Evolutionary conservation across 2,113 vertebrate species (phyloP).

Genomic region (Bambusicola thoracicus): DNA sequence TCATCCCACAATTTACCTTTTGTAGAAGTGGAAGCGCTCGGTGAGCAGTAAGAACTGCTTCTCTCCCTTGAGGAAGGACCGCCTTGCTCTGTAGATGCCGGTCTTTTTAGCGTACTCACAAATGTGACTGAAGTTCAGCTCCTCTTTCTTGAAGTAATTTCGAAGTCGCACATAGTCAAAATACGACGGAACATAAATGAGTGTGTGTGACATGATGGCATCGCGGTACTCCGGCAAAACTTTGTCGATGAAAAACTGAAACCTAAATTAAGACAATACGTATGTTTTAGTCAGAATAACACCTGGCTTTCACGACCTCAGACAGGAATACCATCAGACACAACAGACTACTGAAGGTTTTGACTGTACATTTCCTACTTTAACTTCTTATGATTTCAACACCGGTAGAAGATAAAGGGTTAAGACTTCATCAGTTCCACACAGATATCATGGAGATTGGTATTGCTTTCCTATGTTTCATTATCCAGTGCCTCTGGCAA

Average conservation of each 20-base stretch:
- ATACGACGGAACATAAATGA: constrained; percentile 93
- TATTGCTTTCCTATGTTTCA: neutral
- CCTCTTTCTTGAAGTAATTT: constrained; percentile 93
- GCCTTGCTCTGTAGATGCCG: constrained; percentile 85
- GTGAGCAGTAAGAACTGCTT: constrained; percentile 93
- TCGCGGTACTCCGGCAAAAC: constrained; percentile 94
- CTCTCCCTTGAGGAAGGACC: constrained; percentile 89
- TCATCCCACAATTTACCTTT: constrained; percentile 79
- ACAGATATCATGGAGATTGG: neutral
- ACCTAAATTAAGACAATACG: constrained; percentile 75
- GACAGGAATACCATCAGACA: neutral
- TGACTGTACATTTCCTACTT: neutral
- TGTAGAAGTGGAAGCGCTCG: constrained; percentile 98
- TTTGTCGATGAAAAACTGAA: constrained; percentile 90
- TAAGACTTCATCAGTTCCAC: neutral
- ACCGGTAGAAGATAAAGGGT: neutral
- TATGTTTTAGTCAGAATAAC: neutral
- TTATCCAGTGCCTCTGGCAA: neutral
- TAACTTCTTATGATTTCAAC: neutral
- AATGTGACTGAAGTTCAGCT: constrained; percentile 86
- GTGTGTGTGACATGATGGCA: constrained; percentile 94
- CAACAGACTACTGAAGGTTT: neutral
- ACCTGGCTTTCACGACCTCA: neutral
- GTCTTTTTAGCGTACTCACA: constrained; percentile 90
- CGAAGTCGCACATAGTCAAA: constrained; percentile 95